Evolutionary conservation across 2,797 vertebrate species (phyloP), one percentile per base, ranked within the genome.

Genomic region (Arnoldichthys spilopterus): DNA sequence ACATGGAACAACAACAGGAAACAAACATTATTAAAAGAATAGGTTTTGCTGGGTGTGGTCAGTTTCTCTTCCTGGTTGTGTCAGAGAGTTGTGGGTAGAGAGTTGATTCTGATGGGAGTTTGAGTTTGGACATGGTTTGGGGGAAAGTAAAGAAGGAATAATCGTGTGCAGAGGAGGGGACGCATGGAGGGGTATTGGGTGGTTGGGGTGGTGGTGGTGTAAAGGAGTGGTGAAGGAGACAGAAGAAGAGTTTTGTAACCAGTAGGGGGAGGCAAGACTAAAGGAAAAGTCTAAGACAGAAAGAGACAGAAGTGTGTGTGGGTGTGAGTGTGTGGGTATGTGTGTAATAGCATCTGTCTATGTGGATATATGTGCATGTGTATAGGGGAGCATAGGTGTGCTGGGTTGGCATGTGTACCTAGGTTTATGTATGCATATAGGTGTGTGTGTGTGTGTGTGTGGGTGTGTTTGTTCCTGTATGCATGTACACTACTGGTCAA

Each of bases 261-360:
- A 93, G 93, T 91, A 94, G 93, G 93, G 92, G 92, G 92, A 93
- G 91, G 91, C 92, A 93, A 84, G 91, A 90, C 89, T 91, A 93
- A 92, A 89, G 92, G 88, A 92, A 93, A 91, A 87, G 87, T 89
- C 54, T 86, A 68, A 76, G 86, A 77, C 56, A 51, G 58, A 69
- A 61, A 68, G 77, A 67, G 22, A 59, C 24, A 59, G 47, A 73
- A 67, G 64, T 79, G 56, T 71, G 73, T 82, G 71, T 78, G 72
- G 58, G 71, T 82, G 75, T 69, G 43, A 77, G 62, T 74, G 76
- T 78, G 70, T 77, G 30, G 3, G 20, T 20, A 15, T 20, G 11
- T 59, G 73, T 78, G 72, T 79, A 64, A 28, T 34, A 72, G 66
- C 28, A 45, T 79, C 56, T 73, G 70, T 74, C 56, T 32, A 53